A percentile compares a stretch with the other conserved stretches of the same genome.
Evolutionary conservation across 2,888 invertebrate species (phyloP).

Genomic region (Diaphora mendica): DNA sequence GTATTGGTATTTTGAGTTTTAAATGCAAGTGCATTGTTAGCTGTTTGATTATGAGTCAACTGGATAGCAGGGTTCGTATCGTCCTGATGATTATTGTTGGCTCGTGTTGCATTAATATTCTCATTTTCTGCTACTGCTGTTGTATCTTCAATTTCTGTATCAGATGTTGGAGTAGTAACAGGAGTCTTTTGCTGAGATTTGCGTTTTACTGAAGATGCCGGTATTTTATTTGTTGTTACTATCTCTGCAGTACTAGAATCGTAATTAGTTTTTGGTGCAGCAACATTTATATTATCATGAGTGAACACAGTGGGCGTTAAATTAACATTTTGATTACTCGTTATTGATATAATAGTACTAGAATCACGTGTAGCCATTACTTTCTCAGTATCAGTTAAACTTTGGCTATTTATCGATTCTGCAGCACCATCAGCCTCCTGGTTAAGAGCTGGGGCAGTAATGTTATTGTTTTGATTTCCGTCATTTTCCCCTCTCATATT

Average conservation of each 20-base stretch:
- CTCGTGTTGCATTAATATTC: not conserved
- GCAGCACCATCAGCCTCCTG: not conserved
- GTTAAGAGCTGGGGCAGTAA: not conserved
- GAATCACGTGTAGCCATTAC: not conserved
- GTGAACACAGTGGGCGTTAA: not conserved
- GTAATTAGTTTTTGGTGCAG: not conserved
- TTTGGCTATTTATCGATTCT: not conserved
- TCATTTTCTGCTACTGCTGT: not conserved
- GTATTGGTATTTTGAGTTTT: not conserved
- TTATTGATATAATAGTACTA: not conserved
- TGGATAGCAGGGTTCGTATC: not conserved
- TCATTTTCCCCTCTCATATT: conserved; percentile 12
- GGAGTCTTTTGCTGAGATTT: not conserved
- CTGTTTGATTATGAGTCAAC: not conserved
- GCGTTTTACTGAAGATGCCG: not conserved
- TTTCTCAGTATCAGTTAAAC: not conserved
- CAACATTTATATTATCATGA: not conserved
- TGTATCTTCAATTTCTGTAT: not conserved
- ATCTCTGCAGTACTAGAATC: not conserved
- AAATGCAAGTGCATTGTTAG: not conserved
- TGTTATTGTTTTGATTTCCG: conserved; percentile 1
- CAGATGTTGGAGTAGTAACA: not conserved
- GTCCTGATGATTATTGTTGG: not conserved
- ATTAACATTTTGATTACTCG: not conserved
- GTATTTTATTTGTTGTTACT: not conserved